A percentile compares a stretch with the other conserved stretches of the same genome.
Conservation (phyloP, 2,888 invertebrate genomes). For the Lasioglossum leucozonium region DNA sequence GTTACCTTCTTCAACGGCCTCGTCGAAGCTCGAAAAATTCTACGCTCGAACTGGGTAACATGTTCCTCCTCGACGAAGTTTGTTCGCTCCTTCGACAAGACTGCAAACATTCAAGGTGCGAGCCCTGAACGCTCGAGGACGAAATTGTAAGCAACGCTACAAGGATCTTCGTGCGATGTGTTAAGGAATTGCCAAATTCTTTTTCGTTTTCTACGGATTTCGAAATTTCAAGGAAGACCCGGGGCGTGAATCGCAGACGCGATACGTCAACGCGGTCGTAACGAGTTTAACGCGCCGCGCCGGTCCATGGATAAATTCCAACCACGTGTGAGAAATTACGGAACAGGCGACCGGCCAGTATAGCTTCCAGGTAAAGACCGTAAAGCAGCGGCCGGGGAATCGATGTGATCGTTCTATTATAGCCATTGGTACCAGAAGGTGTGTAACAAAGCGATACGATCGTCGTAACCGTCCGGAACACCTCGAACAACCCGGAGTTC, state of each 20-base stretch:
- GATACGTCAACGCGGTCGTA: conserved; percentile 27
- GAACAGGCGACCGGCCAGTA: conserved; percentile 26
- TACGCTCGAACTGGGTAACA: background rate
- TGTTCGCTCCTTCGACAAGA: background rate
- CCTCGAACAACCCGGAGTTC: conserved; percentile 46
- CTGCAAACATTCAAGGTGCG: background rate
- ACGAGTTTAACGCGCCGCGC: conserved; percentile 33
- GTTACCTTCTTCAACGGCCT: background rate
- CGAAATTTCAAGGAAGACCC: background rate
- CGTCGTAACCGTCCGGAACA: conserved; percentile 54
- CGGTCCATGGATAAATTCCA: conserved; percentile 16
- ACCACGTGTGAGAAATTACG: conserved; percentile 48
- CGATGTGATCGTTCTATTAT: conserved; percentile 65
- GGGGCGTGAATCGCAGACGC: conserved; percentile 8
- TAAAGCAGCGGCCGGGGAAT: conserved; percentile 47
- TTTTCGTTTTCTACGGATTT: background rate
- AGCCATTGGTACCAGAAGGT: conserved; percentile 50
- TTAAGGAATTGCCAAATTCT: background rate
- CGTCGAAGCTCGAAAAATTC: background rate
- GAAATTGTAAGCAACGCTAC: background rate
- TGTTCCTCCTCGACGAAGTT: background rate
- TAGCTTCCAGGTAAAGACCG: conserved; percentile 51
- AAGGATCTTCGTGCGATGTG: background rate
- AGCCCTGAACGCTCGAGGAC: background rate
- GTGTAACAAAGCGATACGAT: conserved; percentile 63